Evolutionary conservation across 2,797 vertebrate genomes (phyloP), one percentile per base, ranked within the genome.

Genomic region (Parauchenoglanis punctatus): DNA sequence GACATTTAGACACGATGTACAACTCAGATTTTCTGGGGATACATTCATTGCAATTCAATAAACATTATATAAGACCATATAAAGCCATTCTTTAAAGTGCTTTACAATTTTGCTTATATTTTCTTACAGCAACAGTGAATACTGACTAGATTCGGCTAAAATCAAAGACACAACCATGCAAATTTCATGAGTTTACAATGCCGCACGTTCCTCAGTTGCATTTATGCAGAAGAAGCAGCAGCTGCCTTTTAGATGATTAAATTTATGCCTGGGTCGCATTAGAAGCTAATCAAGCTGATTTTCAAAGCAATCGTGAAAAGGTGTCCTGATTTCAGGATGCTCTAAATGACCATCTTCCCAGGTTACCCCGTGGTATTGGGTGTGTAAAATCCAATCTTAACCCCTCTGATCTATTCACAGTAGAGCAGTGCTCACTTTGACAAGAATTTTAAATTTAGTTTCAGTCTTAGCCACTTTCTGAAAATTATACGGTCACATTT

Each of bases 201-300:
- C 49, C 23, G 6, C 3, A 44, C 2, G 46, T 67, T 44, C 25
- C 23, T 28, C 25, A 54, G 20, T 68, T 40, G 35, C 12, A 56
- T 49, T 67, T 44, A 83, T 63, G 28, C 28, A 81, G 25, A 4
- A 46, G 25, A 31, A 11, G 23, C 4, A 52, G 28, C 65, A 35
- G 63, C 46, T 83, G 17, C 46, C 18, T 31, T 68, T 46, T 17
- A 10, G 31, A 58, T 40, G 40, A 40, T 40, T 40, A 52, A 80
- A 58, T 78, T 8, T 20, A 25, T 78, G 52, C 17, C 52, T 78
- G 52, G 18, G 13, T 46, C 20, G 46, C 81, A 52, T 52, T 46
- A 52, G 81, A 68, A 61, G 15, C 20, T 82, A 65, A 82, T 46
- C 81, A 65, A 49, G 81, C 61, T 67, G 61, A 68, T 83, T 63